phyloP scores from a whole-genome alignment of 2,797 vertebrate species.

The Oryzias dopingdopingensis region DNA sequence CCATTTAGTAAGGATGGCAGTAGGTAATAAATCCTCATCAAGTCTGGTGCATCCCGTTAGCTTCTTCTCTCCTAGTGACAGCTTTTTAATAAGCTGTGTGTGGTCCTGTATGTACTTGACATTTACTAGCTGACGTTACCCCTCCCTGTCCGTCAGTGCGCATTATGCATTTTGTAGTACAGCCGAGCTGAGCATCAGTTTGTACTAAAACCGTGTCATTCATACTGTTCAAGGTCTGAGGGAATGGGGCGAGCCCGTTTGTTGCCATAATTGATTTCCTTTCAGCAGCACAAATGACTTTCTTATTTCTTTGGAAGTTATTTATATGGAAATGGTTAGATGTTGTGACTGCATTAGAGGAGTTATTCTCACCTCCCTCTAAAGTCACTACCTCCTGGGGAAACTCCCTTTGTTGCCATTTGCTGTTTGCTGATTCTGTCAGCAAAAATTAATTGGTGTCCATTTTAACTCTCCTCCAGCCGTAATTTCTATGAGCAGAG shows the following conservation, averaged over 20 bases:
- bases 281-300: constrained; percentile 71
- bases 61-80: constrained; percentile 71
- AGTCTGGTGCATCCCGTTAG: constrained; percentile 76
- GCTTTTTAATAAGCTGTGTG: constrained; percentile 81
- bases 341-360: constrained; percentile 65
- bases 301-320: constrained; percentile 75
- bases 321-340: constrained; percentile 75
- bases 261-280: constrained; percentile 74
- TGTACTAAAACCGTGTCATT: constrained; percentile 55
- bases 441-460: constrained; percentile 78
- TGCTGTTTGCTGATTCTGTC: constrained; percentile 73
- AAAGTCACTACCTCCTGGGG: constrained; percentile 65
- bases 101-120: constrained; percentile 77
- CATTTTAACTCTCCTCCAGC: constrained; percentile 73
- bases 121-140: constrained; percentile 73
- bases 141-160: constrained; percentile 68
- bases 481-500: constrained; percentile 61
- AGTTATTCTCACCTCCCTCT: constrained; percentile 71
- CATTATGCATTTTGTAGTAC: constrained; percentile 63
- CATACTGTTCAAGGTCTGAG: constrained; percentile 55
- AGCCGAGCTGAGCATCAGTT: constrained; percentile 53
- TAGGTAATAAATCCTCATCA: constrained; percentile 83
- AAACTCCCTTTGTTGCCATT: constrained; percentile 69
- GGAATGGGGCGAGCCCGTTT: constrained; percentile 55
- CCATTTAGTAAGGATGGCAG: constrained; percentile 79